Evolutionary conservation across 2,888 invertebrate species (phyloP).

Genomic region (Nasonovia ribisnigri): DNA sequence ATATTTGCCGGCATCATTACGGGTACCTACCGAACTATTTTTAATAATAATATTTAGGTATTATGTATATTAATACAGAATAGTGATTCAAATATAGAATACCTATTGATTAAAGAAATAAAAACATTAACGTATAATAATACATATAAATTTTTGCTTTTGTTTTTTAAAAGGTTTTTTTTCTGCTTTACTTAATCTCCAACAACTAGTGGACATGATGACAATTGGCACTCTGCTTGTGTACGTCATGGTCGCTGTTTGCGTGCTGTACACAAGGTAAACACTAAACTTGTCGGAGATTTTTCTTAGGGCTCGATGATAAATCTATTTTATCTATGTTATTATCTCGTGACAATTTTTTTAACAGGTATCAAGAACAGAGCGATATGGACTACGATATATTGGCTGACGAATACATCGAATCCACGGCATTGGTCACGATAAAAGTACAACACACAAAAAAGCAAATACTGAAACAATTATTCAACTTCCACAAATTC

Average conservation of each 20-base stretch:
- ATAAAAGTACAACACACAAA: slow-evolving; percentile 49
- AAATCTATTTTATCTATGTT: neutral
- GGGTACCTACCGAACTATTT: slow-evolving; percentile 72
- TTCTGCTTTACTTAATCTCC: slow-evolving; percentile 85
- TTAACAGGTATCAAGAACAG: slow-evolving; percentile 66
- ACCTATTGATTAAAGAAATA: neutral
- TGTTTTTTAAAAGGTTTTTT: slow-evolving; percentile 75
- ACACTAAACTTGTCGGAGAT: neutral
- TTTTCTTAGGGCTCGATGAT: too few species aligned
- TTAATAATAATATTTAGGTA: neutral
- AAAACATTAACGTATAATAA: neutral
- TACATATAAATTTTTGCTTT: neutral
- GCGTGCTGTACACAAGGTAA: slow-evolving; percentile 85
- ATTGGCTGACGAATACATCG: slow-evolving; percentile 56
- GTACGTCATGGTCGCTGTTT: slow-evolving; percentile 90
- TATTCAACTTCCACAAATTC: slow-evolving; percentile 65
- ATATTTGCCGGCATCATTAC: slow-evolving; percentile 79
- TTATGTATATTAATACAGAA: neutral
- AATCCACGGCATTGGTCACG: slow-evolving; percentile 58
- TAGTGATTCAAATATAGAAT: neutral
- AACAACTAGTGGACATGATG: slow-evolving; percentile 89
- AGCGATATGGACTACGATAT: slow-evolving; percentile 59
- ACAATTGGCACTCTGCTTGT: slow-evolving; percentile 89
- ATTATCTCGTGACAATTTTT: neutral
- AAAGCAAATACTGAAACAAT: slow-evolving; percentile 65